A percentile compares a stretch with the other conserved stretches of the same genome.
These are phyloP conservation scores for Struthidea cinerea DNA, from an alignment of 2,113 vertebrate species.

Conservation along the genomic window DNA sequence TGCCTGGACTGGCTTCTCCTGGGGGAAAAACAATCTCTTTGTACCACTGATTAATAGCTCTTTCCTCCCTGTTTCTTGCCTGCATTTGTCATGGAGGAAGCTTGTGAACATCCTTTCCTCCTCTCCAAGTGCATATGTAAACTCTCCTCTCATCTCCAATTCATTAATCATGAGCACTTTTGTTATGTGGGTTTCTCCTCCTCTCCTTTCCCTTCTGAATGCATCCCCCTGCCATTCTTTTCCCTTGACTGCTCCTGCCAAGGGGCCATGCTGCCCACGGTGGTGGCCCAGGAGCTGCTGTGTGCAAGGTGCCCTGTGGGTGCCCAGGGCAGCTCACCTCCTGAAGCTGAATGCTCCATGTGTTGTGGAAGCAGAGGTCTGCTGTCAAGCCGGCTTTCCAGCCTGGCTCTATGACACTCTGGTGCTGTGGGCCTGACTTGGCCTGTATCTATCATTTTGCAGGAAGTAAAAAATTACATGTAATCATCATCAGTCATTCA, in stretches of 20 bases:
- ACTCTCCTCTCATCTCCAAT: not conserved
- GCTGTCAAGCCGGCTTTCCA: not conserved
- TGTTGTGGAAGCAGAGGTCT: not conserved
- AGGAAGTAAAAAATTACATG: constrained; percentile 10
- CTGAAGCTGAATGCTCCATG: not conserved
- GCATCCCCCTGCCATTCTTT: not conserved
- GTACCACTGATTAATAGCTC: constrained; percentile 20
- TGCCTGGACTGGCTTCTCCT: not conserved
- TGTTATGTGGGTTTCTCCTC: not conserved
- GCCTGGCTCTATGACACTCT: not conserved
- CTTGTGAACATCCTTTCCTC: constrained; percentile 1
- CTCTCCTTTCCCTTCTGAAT: not conserved
- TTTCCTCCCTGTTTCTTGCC: not conserved
- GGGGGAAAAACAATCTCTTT: not conserved
- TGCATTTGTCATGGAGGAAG: constrained; percentile 5
- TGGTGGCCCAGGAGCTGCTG: not conserved
- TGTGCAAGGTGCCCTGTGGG: not conserved
- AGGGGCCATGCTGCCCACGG: rapidly evolving
- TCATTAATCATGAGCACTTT: not conserved
- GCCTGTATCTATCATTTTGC: not conserved
- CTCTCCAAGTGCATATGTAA: constrained; percentile 4
- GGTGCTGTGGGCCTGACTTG: not conserved
- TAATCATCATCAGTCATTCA: constrained; percentile 50
- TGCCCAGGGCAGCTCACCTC: not conserved
- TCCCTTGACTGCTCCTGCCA: not conserved